A percentile compares a stretch with the other conserved stretches of the same genome.
Conservation (phyloP, 1,140 invertebrate genomes). For the Frieseomelitta varia region DNA sequence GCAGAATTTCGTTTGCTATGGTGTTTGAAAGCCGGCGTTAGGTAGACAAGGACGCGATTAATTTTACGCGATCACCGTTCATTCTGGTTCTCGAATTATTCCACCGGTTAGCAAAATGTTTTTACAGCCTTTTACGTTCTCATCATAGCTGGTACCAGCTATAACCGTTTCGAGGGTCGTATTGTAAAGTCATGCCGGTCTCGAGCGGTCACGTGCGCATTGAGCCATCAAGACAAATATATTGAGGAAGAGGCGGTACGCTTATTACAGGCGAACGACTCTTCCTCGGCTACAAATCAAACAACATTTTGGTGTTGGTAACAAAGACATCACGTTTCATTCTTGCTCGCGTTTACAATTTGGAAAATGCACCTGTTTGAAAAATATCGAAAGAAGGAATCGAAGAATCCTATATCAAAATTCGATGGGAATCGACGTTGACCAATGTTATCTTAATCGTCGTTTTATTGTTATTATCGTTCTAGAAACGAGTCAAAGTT, state of each 20-base stretch:
- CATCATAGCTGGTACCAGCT: constrained; percentile 22
- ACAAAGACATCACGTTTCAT: constrained; percentile 1
- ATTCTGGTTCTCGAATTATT: constrained; percentile 33
- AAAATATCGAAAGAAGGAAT: not conserved
- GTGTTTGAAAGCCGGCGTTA: not conserved
- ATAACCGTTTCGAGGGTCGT: constrained; percentile 47
- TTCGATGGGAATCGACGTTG: not conserved
- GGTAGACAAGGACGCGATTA: not conserved
- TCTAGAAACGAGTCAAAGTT: not conserved
- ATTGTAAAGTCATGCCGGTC: constrained; percentile 56
- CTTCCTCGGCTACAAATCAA: constrained; percentile 67
- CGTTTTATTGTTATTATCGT: no score
- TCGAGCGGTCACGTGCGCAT: constrained; percentile 49
- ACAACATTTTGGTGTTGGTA: constrained; percentile 55
- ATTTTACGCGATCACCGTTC: not conserved
- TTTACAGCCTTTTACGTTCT: constrained; percentile 45
- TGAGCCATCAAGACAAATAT: constrained; percentile 66
- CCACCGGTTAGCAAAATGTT: constrained; percentile 30
- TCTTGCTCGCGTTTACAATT: not conserved
- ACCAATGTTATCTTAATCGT: no score
- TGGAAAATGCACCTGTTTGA: not conserved
- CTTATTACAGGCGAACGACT: constrained; percentile 63
- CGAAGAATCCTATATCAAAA: rapidly evolving
- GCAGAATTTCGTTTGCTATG: no score
- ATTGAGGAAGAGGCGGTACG: constrained; percentile 68